A percentile compares a stretch with the other conserved stretches of the same genome.
Conservation (phyloP, 2,113 vertebrate genomes). For the Thunnus maccoyii region DNA sequence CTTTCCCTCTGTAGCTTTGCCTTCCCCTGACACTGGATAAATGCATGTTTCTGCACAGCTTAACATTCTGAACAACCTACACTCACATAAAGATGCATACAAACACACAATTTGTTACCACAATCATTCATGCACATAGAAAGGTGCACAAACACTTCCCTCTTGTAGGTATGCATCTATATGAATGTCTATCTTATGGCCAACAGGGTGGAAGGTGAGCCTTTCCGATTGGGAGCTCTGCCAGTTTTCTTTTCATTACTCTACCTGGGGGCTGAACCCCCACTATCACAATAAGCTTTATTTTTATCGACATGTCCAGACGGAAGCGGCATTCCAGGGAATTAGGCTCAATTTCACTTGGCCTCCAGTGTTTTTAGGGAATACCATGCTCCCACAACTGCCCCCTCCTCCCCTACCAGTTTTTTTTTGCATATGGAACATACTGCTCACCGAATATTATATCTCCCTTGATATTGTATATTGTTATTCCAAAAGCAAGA, state of each 20-base stretch:
- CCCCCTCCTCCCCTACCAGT: neutral
- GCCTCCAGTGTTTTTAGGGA: constrained; percentile 81
- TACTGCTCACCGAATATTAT: constrained; percentile 40
- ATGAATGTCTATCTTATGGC: constrained; percentile 35
- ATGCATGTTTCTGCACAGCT: constrained; percentile 49
- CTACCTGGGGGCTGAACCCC: constrained; percentile 71
- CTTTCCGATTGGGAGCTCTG: constrained; percentile 71
- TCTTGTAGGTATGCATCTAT: constrained; percentile 39
- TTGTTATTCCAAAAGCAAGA: constrained; percentile 38
- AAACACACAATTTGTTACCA: constrained; percentile 18
- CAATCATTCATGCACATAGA: neutral
- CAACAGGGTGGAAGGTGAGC: constrained; percentile 65
- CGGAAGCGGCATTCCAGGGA: constrained; percentile 84
- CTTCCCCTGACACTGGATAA: constrained; percentile 48
- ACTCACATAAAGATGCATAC: constrained; percentile 4
- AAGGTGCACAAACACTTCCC: constrained; percentile 9
- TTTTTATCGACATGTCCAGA: constrained; percentile 81
- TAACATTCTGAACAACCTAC: constrained; percentile 31
- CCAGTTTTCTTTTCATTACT: constrained; percentile 83
- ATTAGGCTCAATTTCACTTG: constrained; percentile 85
- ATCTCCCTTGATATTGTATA: constrained; percentile 40
- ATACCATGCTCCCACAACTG: constrained; percentile 60
- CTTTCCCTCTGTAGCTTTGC: constrained; percentile 55
- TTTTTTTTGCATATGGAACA: constrained; percentile 40
- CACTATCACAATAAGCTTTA: constrained; percentile 84